Evolutionary conservation across 2,888 invertebrate genomes (phyloP), one percentile per base, ranked within the genome.

Genomic region (Stictocephala bisonia): DNA sequence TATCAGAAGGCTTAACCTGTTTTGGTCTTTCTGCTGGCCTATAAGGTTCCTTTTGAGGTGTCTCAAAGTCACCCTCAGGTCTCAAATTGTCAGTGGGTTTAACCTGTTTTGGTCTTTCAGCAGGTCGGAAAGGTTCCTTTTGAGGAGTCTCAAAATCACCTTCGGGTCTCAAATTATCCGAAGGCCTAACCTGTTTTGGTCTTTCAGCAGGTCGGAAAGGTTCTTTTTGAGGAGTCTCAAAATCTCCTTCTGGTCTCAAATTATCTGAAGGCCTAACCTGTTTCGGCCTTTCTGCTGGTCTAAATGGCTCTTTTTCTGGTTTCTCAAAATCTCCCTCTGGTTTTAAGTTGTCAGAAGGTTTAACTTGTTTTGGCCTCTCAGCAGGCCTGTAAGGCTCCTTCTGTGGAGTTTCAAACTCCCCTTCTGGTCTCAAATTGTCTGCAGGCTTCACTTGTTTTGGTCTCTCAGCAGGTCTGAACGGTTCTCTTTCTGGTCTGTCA

Each of bases 371-470:
- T 4, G 83, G 84, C 6, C 86, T 82, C 72, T 90, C 90, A 15
- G 86, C 87, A 9, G 87, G 87, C 1, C 81, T 82, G 80, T 85
- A 83, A 84, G 82, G 60, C 74, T 18, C 84, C 82, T 9, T 84
- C 84, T 35, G 82, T 20, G 84, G 84, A 41, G 82, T 77, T 51
- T 82, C 82, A 77, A 85, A 85, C 2, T 84, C 83, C 3, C 86
- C 86, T 80, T 88, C 88, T 0, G 86, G 85, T 27, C 83, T 84
- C 0, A 88, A 81, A 79, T 88, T 89, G 75, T 90, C 89, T 29
- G 84, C 80, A 0, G 87, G 88, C 77, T 84, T 86, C 0, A 81
- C 74, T 22, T 83, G 85, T 48, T 80, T 82, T 11, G 83, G 85
- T 11, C 86, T 82, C 73, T 90, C 90, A 15, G 86, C 88, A 11